These are phyloP conservation scores for Capitulum mitella DNA, from an alignment of 2,888 invertebrate species.

Conservation along the genomic window DNA sequence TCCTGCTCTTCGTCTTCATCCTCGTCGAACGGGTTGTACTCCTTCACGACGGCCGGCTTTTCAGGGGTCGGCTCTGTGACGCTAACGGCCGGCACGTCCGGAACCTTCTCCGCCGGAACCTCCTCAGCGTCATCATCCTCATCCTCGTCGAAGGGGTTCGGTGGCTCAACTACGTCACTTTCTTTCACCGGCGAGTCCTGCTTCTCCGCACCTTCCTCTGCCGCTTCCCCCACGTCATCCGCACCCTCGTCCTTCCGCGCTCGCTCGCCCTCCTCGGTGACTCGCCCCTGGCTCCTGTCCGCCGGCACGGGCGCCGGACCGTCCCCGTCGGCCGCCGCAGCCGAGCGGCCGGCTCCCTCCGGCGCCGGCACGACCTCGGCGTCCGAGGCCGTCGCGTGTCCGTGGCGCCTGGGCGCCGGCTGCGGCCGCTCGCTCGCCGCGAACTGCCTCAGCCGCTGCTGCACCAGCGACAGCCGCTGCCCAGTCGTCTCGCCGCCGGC, in stretches of 20 bases:
- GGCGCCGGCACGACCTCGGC: neutral
- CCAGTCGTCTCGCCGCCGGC: no score
- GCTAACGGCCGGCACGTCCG: neutral
- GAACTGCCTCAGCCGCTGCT: neutral
- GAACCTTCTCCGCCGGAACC: neutral
- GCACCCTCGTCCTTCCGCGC: neutral
- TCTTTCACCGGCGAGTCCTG: neutral
- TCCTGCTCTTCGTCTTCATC: constrained; percentile 24
- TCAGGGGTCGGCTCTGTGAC: neutral
- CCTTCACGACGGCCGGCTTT: constrained; percentile 23
- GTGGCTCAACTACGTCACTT: neutral
- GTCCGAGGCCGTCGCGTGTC: neutral
- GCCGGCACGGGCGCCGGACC: neutral
- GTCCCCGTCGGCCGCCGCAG: no score
- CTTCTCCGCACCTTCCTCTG: neutral
- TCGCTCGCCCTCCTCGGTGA: neutral
- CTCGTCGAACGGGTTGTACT: constrained; percentile 30
- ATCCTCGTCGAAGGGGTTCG: neutral
- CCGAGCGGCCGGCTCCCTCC: neutral
- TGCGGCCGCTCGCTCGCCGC: neutral
- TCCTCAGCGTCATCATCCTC: neutral
- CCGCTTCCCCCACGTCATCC: neutral
- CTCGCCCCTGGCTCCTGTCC: neutral
- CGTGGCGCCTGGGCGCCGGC: neutral
- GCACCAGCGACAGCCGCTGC: neutral